Conservation (phyloP, 2,113 vertebrate genomes). For the Arothron firmamentum region DNA sequence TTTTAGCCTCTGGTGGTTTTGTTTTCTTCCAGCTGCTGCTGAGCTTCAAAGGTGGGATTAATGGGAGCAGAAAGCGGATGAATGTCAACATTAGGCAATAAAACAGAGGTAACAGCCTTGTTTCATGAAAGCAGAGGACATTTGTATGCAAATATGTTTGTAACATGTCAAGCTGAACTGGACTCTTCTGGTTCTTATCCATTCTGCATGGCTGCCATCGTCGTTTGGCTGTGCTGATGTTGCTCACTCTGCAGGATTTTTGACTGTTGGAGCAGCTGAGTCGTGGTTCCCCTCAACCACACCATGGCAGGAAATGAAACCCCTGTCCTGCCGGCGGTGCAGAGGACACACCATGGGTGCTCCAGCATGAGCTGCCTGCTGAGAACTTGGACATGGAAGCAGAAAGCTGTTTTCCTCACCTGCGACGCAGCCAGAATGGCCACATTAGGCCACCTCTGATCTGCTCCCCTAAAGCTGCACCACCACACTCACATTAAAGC, state of each 20-base stretch:
- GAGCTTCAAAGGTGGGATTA: not conserved
- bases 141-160: not conserved
- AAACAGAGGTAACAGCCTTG: not conserved
- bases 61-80: not conserved
- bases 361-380: conserved; percentile 28
- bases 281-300: not conserved
- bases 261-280: not conserved
- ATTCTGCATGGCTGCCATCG: too few relatives aligned
- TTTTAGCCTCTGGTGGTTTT: too few relatives aligned
- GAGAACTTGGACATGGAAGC: conserved; percentile 10
- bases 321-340: conserved; percentile 29
- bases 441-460: not conserved
- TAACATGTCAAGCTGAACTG: too few relatives aligned
- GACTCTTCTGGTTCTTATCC: too few relatives aligned
- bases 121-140: not conserved
- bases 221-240: not conserved
- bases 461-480: not conserved
- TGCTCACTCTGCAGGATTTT: not conserved
- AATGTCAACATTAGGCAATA: not conserved
- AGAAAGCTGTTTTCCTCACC: conserved; percentile 4
- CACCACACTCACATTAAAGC: not conserved
- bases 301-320: too few relatives aligned
- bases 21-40: too few relatives aligned
- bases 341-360: conserved; percentile 48
- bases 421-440: conserved; percentile 1